Evolutionary conservation across 2,888 invertebrate genomes (phyloP).

Genomic region (Cheilosia soror): DNA sequence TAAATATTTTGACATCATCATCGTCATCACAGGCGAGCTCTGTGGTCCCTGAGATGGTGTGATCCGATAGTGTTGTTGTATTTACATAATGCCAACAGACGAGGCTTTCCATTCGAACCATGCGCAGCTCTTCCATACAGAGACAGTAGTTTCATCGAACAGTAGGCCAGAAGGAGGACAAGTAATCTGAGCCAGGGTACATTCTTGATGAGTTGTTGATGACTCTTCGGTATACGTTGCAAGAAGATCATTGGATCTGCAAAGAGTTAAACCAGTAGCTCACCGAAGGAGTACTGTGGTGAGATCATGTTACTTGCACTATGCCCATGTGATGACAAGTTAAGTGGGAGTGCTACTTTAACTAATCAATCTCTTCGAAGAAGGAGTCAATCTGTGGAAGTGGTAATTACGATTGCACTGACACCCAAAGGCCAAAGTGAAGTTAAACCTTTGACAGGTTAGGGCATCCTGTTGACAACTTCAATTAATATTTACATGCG

Average conservation of each 20-base stretch:
- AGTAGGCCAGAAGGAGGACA: constrained; percentile 31
- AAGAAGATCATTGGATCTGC: not conserved
- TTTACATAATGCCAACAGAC: constrained; percentile 60
- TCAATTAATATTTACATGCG: constrained; percentile 45
- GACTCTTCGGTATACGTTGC: constrained; percentile 16
- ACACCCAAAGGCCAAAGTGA: constrained; percentile 25
- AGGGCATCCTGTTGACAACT: constrained; percentile 58
- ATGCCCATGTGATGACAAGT: constrained; percentile 56
- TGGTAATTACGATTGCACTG: constrained; percentile 34
- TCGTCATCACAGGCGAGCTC: constrained; percentile 56
- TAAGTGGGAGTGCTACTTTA: constrained; percentile 65
- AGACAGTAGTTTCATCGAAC: constrained; percentile 14
- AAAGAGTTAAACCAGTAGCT: constrained; percentile 69
- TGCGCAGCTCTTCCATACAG: not conserved
- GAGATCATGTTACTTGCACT: constrained; percentile 51
- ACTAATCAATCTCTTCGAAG: constrained; percentile 50
- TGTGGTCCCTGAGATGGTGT: constrained; percentile 69
- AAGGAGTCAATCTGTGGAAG: constrained; percentile 32
- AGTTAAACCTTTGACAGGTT: constrained; percentile 38
- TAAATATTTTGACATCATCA: constrained; percentile 76
- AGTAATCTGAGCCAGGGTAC: constrained; percentile 55
- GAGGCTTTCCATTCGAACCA: constrained; percentile 15
- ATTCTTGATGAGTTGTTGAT: constrained; percentile 64
- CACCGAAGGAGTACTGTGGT: constrained; percentile 26
- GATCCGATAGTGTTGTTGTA: constrained; percentile 73